A percentile compares a stretch with the other conserved stretches of the same genome.
Conservation (phyloP, 2,113 vertebrate genomes). For the Campylomormyrus tamandua region DNA sequence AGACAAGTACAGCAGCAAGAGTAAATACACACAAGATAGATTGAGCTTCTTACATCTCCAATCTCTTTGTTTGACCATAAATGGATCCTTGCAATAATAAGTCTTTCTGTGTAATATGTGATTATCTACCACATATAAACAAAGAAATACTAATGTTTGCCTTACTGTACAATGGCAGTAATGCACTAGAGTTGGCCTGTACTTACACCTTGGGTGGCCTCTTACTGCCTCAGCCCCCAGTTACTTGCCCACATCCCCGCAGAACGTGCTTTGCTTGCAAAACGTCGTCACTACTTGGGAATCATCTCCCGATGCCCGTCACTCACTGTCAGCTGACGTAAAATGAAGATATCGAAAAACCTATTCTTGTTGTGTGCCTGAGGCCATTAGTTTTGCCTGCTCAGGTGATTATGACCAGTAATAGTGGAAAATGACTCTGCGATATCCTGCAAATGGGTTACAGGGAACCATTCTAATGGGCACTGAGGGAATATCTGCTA, state of each 20-base stretch:
- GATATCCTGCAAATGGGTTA: neutral
- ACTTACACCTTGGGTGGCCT: slow-evolving; percentile 4
- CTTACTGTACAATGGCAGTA: neutral
- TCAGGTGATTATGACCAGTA: neutral
- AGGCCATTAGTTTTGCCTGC: neutral
- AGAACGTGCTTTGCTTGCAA: neutral
- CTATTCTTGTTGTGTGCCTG: neutral
- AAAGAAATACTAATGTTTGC: neutral
- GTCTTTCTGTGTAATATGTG: neutral
- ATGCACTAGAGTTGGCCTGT: neutral
- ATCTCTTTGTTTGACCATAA: neutral
- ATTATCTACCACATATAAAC: neutral
- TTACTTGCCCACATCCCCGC: neutral
- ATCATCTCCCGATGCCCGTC: neutral
- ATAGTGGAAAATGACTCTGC: neutral
- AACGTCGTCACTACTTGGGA: neutral
- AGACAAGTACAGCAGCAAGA: neutral
- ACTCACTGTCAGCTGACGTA: neutral
- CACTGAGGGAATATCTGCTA: neutral
- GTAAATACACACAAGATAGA: neutral
- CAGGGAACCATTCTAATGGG: neutral
- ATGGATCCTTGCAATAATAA: neutral
- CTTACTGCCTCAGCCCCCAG: neutral
- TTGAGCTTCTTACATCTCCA: neutral
- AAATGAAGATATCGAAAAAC: neutral